Percentiles rank a stretch among this genome's conserved stretches.
Evolutionary conservation across 2,113 vertebrate species (phyloP).

Genomic region (Taxidea taxus): DNA sequence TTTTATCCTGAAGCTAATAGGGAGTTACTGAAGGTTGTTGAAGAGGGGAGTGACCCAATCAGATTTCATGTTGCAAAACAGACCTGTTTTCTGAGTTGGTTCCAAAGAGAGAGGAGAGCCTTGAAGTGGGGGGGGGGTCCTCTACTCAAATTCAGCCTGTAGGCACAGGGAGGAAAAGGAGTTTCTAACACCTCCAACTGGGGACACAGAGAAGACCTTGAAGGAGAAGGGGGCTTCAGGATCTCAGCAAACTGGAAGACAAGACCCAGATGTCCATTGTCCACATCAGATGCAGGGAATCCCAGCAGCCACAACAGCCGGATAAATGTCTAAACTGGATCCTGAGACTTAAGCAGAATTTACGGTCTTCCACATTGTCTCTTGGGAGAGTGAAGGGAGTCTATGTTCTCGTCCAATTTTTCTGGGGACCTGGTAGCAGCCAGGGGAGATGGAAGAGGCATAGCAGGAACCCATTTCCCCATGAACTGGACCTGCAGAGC

Average conservation of each 20-base stretch:
- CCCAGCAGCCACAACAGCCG: not conserved
- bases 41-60: not conserved
- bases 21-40: not conserved
- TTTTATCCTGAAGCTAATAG: not conserved
- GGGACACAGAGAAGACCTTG: not conserved
- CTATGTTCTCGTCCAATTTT: not conserved
- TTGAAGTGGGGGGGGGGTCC: not conserved
- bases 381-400: not conserved
- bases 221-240: not conserved
- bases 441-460: not conserved
- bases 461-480: not conserved
- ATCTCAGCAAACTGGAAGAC: not conserved
- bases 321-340: too few species aligned
- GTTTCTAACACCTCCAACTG: not conserved
- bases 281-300: not conserved
- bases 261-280: not conserved
- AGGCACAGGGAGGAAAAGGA: not conserved
- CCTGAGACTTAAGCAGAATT: not conserved
- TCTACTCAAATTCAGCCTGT: not conserved
- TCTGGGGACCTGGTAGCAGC: not conserved
- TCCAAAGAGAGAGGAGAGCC: not conserved
- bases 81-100: not conserved
- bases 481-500: not conserved
- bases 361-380: fast-evolving
- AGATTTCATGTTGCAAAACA: not conserved